Base-by-base conservation (phyloP, 2,797 vertebrate species). In the Mus minutoides region DNA sequence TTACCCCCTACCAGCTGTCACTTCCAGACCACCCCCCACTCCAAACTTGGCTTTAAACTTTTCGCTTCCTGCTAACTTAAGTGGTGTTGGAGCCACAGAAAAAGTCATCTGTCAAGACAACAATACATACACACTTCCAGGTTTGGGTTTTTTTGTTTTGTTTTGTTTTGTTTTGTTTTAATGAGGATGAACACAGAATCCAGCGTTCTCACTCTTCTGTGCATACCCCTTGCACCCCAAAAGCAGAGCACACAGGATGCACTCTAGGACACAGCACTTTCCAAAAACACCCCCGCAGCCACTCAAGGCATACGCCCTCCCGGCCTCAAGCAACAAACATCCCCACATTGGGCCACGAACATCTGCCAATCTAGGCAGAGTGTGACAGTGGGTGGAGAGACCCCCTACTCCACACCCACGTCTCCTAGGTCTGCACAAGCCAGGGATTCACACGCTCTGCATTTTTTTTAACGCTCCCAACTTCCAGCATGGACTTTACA, bases 261-360 rank as follows among this genome's bases (percentile, higher is more conserved):
- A 60, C 94, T 56, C 94, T 69, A 60, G 56, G 73, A 93, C 83
- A 64, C 54, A 75, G 93, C 95, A 54, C 96, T 96, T 96, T 97
- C 95, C 96, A 91, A 94, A 96, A 62, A 79, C 97, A 84, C 97
- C 96, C 94, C 94, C 94, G 91, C 95, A 64, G 92, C 94, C 94
- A 85, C 95, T 60, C 88, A 92, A 58, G 94, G 95, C 95, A 96
- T 95, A 95, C 96, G 83, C 96, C 96, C 96, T 95, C 89, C 80
- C 54, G 54, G 89, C 83, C 97, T 95, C 92, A 95, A 21, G 92
- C 96, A 93, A 94, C 96, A 93, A 96, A 96, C 97, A 96, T 88
- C 95, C 84, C 90, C 40, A 90, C 77, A 19, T 49, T 1, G 84
- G 52, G 89, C 90, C 95, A 49, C 31, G 88, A 16, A 46, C 92